Evolutionary conservation across 2,113 vertebrate species (phyloP).

Genomic region (Lycaon pictus): DNA sequence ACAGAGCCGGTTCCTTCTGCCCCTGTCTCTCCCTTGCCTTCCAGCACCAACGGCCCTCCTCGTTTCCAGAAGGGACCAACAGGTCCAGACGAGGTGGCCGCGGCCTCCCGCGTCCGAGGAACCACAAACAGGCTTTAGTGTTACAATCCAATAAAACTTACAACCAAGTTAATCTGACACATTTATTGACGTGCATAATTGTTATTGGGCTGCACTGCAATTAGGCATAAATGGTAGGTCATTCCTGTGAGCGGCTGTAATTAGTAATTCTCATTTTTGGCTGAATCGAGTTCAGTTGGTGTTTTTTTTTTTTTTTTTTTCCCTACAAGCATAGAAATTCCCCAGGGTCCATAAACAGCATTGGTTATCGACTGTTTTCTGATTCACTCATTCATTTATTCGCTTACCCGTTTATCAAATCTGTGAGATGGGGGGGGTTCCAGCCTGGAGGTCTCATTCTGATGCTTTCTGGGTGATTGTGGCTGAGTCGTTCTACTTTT

Average conservation of each 20-base stretch:
- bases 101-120: not conserved
- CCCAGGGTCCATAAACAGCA: conserved; percentile 19
- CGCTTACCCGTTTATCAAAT: not conserved
- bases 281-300: conserved; percentile 63
- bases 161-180: conserved; percentile 78
- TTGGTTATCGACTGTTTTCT: conserved; percentile 11
- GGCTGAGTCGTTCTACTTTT: not conserved
- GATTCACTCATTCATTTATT: conserved; percentile 19
- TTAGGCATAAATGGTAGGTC: conserved; percentile 82
- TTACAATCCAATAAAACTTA: conserved; percentile 74
- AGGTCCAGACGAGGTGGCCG: not conserved
- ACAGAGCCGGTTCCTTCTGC: not conserved
- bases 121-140: conserved; percentile 17
- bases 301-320: not conserved
- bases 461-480: not conserved
- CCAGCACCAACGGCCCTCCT: not conserved
- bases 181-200: conserved; percentile 81
- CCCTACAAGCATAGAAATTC: not conserved
- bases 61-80: not conserved
- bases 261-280: conserved; percentile 77
- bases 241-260: conserved; percentile 75
- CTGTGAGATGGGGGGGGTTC: not conserved
- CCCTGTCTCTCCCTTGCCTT: not conserved
- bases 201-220: conserved; percentile 79
- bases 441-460: not conserved